Percentiles rank a stretch among this genome's conserved stretches.
Evolutionary conservation across 1,140 invertebrate genomes (phyloP).

Genomic region (Scaptodrosophila lebanonensis): DNA sequence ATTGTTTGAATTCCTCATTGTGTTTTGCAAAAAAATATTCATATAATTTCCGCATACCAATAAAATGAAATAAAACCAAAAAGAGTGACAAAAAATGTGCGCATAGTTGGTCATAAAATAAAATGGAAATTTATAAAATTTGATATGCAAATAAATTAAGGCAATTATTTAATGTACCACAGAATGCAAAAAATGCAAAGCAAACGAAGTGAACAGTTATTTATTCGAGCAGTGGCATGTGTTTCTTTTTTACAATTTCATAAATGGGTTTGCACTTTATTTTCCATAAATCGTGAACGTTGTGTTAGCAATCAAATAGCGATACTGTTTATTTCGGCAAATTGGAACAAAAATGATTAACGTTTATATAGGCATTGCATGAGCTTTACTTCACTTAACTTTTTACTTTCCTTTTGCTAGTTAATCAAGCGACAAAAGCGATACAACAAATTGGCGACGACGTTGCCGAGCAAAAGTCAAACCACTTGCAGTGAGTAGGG

Average conservation of each 20-base stretch:
- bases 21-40: constrained; percentile 25
- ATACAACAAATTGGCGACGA: constrained; percentile 30
- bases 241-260: background rate
- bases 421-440: constrained; percentile 29
- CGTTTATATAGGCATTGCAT: constrained; percentile 15
- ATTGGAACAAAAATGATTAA: constrained; percentile 41
- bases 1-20: constrained; percentile 28
- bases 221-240: constrained; percentile 31
- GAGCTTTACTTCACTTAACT: constrained; percentile 11
- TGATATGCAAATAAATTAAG: constrained; percentile 61
- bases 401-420: constrained; percentile 12
- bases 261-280: background rate
- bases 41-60: constrained; percentile 54
- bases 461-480: background rate
- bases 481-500: constrained; percentile 3
- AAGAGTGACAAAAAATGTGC: constrained; percentile 17
- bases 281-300: constrained; percentile 40
- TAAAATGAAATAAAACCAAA: constrained; percentile 24
- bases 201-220: constrained; percentile 23
- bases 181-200: constrained; percentile 8
- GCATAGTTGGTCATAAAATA: constrained; percentile 33
- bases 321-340: constrained; percentile 17
- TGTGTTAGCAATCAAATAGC: constrained; percentile 40
- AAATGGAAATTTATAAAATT: constrained; percentile 61
- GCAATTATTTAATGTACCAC: constrained; percentile 51